Conservation (phyloP, 2,113 vertebrate species). For the Nyctereutes procyonoides region DNA sequence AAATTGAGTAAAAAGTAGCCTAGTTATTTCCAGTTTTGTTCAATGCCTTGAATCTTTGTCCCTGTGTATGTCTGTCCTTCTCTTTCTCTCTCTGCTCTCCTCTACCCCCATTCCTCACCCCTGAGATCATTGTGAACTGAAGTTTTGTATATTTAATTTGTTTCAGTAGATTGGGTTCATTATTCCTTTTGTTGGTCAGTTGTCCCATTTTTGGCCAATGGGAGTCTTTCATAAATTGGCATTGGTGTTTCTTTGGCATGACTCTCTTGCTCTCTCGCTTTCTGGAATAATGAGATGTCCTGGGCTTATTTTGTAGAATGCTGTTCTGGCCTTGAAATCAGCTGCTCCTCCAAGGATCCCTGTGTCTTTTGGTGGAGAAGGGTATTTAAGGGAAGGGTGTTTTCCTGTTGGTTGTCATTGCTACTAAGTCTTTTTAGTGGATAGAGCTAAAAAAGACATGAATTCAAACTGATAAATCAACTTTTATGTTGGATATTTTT, state of each 20-base stretch:
- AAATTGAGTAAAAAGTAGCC: no score
- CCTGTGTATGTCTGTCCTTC: not conserved
- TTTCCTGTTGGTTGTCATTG: not conserved
- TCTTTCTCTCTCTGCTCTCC: not conserved
- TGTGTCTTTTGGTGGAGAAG: not conserved
- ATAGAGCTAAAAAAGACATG: not conserved
- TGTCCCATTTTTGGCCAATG: not conserved
- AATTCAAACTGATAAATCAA: not conserved
- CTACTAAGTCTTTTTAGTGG: not conserved
- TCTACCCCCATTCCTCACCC: not conserved
- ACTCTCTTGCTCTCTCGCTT: not conserved
- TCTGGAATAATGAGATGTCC: not conserved
- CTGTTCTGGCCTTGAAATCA: not conserved
- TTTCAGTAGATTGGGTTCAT: not conserved
- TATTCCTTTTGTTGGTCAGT: not conserved
- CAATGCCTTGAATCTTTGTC: not conserved
- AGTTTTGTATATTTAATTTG: not conserved
- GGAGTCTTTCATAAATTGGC: not conserved
- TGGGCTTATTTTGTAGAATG: not conserved
- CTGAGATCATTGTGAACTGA: not conserved
- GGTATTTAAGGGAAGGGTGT: not conserved
- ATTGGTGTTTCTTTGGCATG: not conserved
- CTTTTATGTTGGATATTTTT: not conserved
- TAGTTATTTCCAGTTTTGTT: not conserved
- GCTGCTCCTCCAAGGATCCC: not conserved